Conservation (phyloP, 2,113 vertebrate species). For the Lagenorhynchus albirostris region DNA sequence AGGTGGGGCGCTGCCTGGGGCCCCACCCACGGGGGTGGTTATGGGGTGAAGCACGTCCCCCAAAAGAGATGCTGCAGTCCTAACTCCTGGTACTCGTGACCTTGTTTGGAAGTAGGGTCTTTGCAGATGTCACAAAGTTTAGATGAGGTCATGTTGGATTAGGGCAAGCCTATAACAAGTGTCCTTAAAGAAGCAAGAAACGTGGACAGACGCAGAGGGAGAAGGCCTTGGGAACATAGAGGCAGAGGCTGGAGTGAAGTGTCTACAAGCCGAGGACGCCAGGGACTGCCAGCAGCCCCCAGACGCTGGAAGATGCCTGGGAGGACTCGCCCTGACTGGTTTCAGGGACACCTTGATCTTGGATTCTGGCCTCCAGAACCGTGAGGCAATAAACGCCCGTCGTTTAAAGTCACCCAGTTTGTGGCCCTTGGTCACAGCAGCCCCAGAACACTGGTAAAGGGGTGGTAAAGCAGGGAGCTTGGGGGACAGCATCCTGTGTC, state of each 20-base stretch:
- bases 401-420: neutral
- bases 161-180: accelerated
- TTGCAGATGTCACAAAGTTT: too few species aligned
- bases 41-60: too few species aligned
- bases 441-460: neutral
- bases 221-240: neutral
- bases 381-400: neutral
- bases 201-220: neutral
- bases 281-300: too few species aligned
- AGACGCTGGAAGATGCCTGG: neutral
- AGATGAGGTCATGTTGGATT: neutral
- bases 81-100: neutral
- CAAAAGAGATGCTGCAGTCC: neutral
- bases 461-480: accelerated
- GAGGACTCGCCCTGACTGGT: too few species aligned
- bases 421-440: too few species aligned
- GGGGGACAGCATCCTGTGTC: neutral
- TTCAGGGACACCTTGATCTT: neutral
- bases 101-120: neutral
- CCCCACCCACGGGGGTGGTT: neutral
- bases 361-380: neutral
- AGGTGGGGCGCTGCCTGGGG: accelerated
- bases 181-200: neutral
- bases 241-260: accelerated
- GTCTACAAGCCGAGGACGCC: neutral